Evolutionary conservation across 2,113 vertebrate genomes (phyloP), one percentile per base, ranked within the genome.

Genomic region (Nothobranchius furzeri): DNA sequence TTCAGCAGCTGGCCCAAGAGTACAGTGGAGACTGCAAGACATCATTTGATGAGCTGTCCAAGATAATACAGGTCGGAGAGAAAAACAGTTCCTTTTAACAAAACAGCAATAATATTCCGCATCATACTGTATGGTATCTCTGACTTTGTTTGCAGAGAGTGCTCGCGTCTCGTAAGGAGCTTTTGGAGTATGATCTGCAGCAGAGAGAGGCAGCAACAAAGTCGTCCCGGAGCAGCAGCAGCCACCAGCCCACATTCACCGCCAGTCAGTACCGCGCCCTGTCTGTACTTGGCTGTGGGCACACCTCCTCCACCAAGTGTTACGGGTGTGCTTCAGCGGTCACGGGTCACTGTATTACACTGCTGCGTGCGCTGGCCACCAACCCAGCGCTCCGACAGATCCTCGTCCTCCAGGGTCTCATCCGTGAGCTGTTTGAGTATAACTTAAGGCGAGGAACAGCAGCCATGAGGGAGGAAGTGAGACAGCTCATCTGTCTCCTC

Each of bases 11-110:
- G 81, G 98, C 98, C 8, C 98, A 99, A 88, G 97, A 98, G 64
- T 99, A 99, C 70, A 98, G 96, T 1, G 98, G 98, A 10, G 98
- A 99, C 82, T 99, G 98, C 92, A 99, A 97, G 90, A 96, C 95
- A 17, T 99, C 97, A 37, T 99, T 99, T 0, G 98, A 99, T 40
- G 98, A 99, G 40, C 96, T 99, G 52, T 99, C 98, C 63, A 99
- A 99, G 88, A 99, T 99, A 72, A 98, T 99, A 77, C 98, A 99
- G 95, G 98, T 99, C 82, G 49, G 68, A 47, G 12, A 2, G 13
- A 20, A 60, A 60, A 2, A 14, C 30, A 3, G 25, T 20, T 43
- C 1, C 54, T 17, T 2, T 0, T 7, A 3, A 0, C 20, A 35
- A 48, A 55, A 3, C 4, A 6, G 20, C 12, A 14, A 10, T 50